These are phyloP conservation scores for Hephaestus fuliginosus DNA, from an alignment of 2,797 vertebrate genomes.

Conservation along the genomic window DNA sequence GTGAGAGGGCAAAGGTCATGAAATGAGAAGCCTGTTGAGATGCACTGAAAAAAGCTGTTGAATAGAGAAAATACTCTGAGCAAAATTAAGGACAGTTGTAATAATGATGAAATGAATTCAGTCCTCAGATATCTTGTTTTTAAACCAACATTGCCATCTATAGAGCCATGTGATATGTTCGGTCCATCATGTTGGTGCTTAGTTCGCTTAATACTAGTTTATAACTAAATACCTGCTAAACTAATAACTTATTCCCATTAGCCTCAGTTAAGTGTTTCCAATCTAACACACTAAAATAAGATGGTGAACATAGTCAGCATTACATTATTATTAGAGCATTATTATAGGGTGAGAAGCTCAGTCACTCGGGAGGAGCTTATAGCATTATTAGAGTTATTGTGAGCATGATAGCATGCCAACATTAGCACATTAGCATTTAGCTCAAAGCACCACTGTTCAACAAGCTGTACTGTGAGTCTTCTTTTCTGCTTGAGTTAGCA, in stretches of 20 bases:
- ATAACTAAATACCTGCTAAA: background rate
- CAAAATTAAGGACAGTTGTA: slow-evolving; percentile 1
- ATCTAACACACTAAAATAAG: background rate
- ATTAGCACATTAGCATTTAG: background rate
- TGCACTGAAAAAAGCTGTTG: slow-evolving; percentile 6
- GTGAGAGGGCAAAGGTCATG: slow-evolving; percentile 49
- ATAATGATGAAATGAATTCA: slow-evolving; percentile 19
- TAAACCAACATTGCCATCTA: background rate
- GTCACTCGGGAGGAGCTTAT: no score
- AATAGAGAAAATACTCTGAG: slow-evolving; percentile 3
- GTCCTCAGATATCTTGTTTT: slow-evolving; percentile 1
- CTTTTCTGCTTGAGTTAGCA: slow-evolving; percentile 25
- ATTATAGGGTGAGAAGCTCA: no score
- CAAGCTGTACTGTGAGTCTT: background rate
- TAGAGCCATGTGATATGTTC: background rate
- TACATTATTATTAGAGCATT: no score
- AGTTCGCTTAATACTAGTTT: background rate
- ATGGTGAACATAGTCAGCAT: background rate
- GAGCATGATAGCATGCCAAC: background rate
- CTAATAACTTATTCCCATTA: background rate
- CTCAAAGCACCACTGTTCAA: background rate
- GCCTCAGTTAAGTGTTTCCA: background rate
- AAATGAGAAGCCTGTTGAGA: slow-evolving; percentile 17
- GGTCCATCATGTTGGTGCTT: background rate
- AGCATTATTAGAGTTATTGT: no score